Conservation (phyloP, 1,140 invertebrate species). For the Centruroides sculpturatus region DNA sequence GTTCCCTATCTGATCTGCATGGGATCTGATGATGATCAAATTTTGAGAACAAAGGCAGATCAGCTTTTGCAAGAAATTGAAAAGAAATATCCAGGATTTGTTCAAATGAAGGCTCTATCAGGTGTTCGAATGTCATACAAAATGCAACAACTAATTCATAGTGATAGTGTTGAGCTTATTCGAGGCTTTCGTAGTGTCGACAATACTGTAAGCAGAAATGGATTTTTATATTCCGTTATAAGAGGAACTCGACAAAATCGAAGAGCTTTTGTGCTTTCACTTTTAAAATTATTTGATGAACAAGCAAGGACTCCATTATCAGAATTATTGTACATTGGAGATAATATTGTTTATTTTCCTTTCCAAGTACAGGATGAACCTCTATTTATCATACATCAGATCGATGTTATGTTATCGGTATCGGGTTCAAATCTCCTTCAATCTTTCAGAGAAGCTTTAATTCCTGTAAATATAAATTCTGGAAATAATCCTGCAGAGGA, state of each 20-base stretch:
- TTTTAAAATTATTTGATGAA: slow-evolving; percentile 74
- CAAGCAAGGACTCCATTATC: slow-evolving; percentile 52
- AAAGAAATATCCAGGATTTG: slow-evolving; percentile 97
- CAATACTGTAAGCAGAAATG: slow-evolving; percentile 76
- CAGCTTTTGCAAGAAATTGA: slow-evolving; percentile 95
- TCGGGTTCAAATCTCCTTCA: slow-evolving; percentile 28
- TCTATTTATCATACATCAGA: slow-evolving; percentile 94
- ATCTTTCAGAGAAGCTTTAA: slow-evolving; percentile 24
- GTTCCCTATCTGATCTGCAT: slow-evolving; percentile 96
- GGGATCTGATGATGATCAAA: slow-evolving; percentile 81
- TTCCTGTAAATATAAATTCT: neutral
- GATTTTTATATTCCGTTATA: slow-evolving; percentile 89
- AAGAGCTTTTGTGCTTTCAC: slow-evolving; percentile 73
- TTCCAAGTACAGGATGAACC: slow-evolving; percentile 97
- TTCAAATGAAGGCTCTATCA: slow-evolving; percentile 75
- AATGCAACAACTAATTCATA: slow-evolving; percentile 25
- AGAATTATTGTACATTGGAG: slow-evolving; percentile 91
- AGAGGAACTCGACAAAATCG: slow-evolving; percentile 82
- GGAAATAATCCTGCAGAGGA: slow-evolving; percentile 31
- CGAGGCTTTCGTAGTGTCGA: slow-evolving; percentile 59
- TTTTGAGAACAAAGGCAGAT: slow-evolving; percentile 78
- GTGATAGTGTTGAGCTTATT: slow-evolving; percentile 32
- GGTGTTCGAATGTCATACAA: slow-evolving; percentile 46
- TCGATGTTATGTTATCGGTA: slow-evolving; percentile 84
- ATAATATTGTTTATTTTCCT: slow-evolving; percentile 96